A percentile compares a stretch with the other conserved stretches of the same genome.
Evolutionary conservation across 2,888 invertebrate species (phyloP).

Genomic region (Drosophila tanythrix): DNA sequence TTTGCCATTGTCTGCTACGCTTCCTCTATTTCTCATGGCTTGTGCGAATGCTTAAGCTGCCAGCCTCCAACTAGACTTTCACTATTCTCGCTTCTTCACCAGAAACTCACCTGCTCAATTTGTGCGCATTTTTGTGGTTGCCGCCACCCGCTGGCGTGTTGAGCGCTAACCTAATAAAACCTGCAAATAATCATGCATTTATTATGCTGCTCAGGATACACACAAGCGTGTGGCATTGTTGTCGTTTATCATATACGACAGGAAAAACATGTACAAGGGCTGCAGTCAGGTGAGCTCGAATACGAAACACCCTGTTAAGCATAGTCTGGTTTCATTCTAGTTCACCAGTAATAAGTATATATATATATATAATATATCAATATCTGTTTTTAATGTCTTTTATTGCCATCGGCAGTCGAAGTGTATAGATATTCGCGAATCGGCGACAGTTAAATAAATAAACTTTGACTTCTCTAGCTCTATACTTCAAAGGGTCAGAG

Average conservation of each 20-base stretch:
- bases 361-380: not conserved
- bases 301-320: not conserved
- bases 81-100: not conserved
- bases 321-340: not conserved
- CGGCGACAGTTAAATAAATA: no score
- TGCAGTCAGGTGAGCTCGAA: not conserved
- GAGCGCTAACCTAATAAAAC: conserved; percentile 68
- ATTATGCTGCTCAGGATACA: conserved; percentile 57
- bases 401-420: no score
- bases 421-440: no score
- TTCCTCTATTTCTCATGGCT: conserved; percentile 15
- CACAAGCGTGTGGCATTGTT: conserved; percentile 42
- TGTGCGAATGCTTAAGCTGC: conserved; percentile 35
- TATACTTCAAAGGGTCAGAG: not conserved
- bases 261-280: not conserved
- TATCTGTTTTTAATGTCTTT: not conserved
- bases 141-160: conserved; percentile 51
- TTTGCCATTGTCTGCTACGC: conserved; percentile 16
- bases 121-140: conserved; percentile 35
- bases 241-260: conserved; percentile 49
- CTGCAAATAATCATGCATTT: conserved; percentile 80
- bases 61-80: not conserved
- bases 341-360: not conserved
- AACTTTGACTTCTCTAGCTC: not conserved
- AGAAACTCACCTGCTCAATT: not conserved